phyloP scores from a whole-genome alignment of 2,113 vertebrate genomes.

The Syngnathoides biaculeatus region DNA sequence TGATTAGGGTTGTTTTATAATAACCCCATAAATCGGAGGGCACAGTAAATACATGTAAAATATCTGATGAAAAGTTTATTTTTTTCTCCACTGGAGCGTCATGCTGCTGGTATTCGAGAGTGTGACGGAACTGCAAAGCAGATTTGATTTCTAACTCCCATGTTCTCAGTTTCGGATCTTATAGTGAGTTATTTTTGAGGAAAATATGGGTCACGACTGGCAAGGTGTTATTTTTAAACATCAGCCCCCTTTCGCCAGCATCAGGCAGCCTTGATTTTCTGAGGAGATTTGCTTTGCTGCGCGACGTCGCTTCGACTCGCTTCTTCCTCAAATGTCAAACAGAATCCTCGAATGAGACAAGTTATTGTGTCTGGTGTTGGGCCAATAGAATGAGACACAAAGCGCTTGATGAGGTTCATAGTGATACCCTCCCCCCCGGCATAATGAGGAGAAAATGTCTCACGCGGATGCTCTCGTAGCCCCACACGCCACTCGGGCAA shows the following conservation, averaged over 20 bases:
- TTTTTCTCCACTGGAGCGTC: constrained; percentile 39
- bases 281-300: constrained; percentile 15
- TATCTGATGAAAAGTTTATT: constrained; percentile 17
- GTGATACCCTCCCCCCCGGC: constrained; percentile 16
- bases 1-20: constrained; percentile 14
- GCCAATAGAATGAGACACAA: constrained; percentile 14
- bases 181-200: constrained; percentile 63
- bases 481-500: constrained; percentile 40
- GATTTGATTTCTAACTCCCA: constrained; percentile 52
- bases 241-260: constrained; percentile 60
- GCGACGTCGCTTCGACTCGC: constrained; percentile 10
- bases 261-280: constrained; percentile 46
- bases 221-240: constrained; percentile 71
- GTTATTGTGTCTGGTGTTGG: constrained; percentile 22
- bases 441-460: constrained; percentile 24
- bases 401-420: constrained; percentile 13
- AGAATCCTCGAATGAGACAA: constrained; percentile 13
- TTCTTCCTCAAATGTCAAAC: constrained; percentile 21
- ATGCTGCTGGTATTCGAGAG: constrained; percentile 29
- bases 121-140: constrained; percentile 65
- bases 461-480: constrained; percentile 24
- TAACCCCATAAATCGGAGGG: constrained; percentile 9
- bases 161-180: constrained; percentile 56
- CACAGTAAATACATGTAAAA: constrained; percentile 30
- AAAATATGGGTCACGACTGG: constrained; percentile 72